Base-by-base conservation (phyloP, 2,797 vertebrate genomes). In the Ctenopoma multispine region DNA sequence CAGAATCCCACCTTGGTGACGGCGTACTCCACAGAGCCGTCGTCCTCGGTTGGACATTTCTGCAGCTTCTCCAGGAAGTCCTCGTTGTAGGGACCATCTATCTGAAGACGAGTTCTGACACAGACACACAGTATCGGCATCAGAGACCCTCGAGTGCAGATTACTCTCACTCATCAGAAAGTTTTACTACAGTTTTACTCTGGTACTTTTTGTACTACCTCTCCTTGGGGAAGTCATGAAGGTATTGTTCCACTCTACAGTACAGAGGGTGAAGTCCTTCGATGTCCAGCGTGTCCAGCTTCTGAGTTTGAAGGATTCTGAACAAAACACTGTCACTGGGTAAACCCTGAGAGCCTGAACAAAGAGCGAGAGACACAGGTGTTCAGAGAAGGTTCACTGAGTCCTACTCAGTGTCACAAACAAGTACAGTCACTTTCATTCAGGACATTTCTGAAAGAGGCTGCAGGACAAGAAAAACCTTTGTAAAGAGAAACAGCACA, bases 181-280 rank as follows among this genome's bases (percentile, higher is more conserved):
- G 7, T 0, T 4, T 27, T 7, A 5, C 11, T 23, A 4, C 18
- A 20, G 58, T 24, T 58, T 13, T 44, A 21, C 17, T 23, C 23
- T 13, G 20, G 29, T 14, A 1, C 15, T 13, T 46, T 0, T 18
- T 7, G 49, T 4, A 3, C 29, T 86, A 98, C 98, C 97, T 96
- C 81, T 98, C 96, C 79, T 97, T 96, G 1, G 97, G 97, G 86
- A 95, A 99, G 72, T 97, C 94, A 72, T 96, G 96, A 72, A 99
- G 91, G 87, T 99, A 95, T 54, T 95, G 96, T 76, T 98, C 96
- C 41, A 99, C 93, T 59, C 96, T 90, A 38, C 92, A 94, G 89
- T 97, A 99, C 80, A 99, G 90, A 31, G 96, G 97, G 76, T 96
- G 95, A 77, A 99, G 92, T 56, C 97, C 98, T 87, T 99, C 97